phyloP scores from a whole-genome alignment of 1,140 invertebrate species.

The Brachionus koreanus region DNA sequence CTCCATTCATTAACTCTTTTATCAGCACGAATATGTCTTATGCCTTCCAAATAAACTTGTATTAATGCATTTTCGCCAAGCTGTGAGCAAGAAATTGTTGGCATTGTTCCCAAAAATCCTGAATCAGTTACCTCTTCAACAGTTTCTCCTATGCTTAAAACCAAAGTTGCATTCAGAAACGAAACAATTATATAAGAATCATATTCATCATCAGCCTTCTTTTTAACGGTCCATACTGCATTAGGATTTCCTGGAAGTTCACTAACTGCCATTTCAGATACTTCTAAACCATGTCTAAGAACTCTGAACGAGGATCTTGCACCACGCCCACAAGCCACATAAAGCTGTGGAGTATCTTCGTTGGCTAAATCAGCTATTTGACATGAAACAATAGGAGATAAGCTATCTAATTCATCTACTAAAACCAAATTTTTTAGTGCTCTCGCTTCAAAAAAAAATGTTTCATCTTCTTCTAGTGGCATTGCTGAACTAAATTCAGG shows the following conservation, averaged over 20 bases:
- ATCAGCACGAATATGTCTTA: conserved; percentile 93
- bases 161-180: conserved; percentile 98
- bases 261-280: conserved; percentile 97
- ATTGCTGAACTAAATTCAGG: conserved; percentile 97
- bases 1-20: conserved; percentile 99
- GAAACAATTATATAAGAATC: conserved; percentile 99
- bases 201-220: conserved; percentile 79
- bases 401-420: conserved; percentile 94
- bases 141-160: conserved; percentile 97
- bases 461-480: conserved; percentile 96
- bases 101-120: conserved; percentile 95
- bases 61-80: conserved; percentile 95
- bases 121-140: conserved; percentile 99
- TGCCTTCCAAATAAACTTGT: conserved; percentile 96
- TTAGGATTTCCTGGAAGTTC: conserved; percentile 97
- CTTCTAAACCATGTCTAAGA: conserved; percentile 88
- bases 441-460: conserved; percentile 95
- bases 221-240: conserved; percentile 98
- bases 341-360: conserved; percentile 97
- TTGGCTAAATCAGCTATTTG: conserved; percentile 73
- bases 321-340: conserved; percentile 89
- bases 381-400: conserved; percentile 84
- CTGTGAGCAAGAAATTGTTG: conserved; percentile 90
- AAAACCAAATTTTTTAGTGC: conserved; percentile 88
- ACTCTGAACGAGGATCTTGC: conserved; percentile 86